Base-by-base conservation (phyloP, 2,113 vertebrate species). In the Aythya baeri region DNA sequence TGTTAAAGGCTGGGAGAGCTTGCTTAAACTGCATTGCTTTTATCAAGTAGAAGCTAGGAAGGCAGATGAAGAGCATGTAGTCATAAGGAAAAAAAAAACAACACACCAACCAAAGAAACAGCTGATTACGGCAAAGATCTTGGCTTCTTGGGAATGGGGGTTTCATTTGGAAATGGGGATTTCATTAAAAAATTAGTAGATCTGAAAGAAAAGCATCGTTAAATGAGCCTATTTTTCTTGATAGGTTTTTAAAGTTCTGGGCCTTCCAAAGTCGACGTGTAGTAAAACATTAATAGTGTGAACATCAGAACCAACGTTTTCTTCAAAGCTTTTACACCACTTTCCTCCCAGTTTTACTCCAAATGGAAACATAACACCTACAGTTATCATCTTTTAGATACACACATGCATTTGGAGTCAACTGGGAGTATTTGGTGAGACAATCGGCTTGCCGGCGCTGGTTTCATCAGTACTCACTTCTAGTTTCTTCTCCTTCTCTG, bases 401-500 rank as follows among this genome's bases (percentile, higher is more conserved):
- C 88, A 43, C 8, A 31, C 46, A 7, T 0, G 16, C 32, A n/a
- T 20, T 0, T 29, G 32, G 70, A 66, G 9, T 22, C 65, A 43
- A 29, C 57, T 0, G 2, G 2, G 3, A 49, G 25, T 0, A 0
- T 31, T 9, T 10, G 46, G 55, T 1, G 29, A 79, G 27, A 7
- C 36, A 34, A 7, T 0, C 1, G 0, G 6, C 44, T 31, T 8
- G 44, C 26, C 2, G 6, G 49, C 31, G 20, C 32, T 8, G 2
- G n/a, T 14, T 72, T 36, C 18, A 54, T 6, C 58, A 4, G 44
- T 90, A 58, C 98, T 98, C 97, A 98, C 99, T 97, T 99, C 99
- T 25, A 99, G 98, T 89, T 99, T 99, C 95, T 99, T 99, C 98
- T 99, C 99, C 57, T 99, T 99, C 96, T 99, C 99, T 2, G 96